A percentile compares a stretch with the other conserved stretches of the same genome.
phyloP scores from a whole-genome alignment of 2,797 vertebrate species.

The Gephyroberyx darwinii region DNA sequence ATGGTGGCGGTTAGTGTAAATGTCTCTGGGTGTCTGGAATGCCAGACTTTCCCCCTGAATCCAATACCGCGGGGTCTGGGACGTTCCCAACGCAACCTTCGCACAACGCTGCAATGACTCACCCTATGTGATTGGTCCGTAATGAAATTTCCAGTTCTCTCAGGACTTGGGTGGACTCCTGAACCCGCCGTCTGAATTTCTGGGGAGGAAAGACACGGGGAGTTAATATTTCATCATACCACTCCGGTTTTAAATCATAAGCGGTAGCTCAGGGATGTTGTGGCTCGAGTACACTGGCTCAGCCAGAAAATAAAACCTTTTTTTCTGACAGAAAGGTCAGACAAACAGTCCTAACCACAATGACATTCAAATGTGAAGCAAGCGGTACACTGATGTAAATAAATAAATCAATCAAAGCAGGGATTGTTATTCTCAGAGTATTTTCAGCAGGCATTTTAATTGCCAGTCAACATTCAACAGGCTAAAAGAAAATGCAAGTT shows the following conservation, averaged over 20 bases:
- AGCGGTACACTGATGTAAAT: constrained; percentile 5
- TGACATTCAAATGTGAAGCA: constrained; percentile 48
- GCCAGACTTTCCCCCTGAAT: constrained; percentile 65
- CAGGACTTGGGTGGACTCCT: constrained; percentile 98
- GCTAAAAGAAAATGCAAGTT: constrained; percentile 39
- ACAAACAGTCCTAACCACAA: constrained; percentile 25
- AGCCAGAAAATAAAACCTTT: not conserved
- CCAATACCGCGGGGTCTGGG: constrained; percentile 47
- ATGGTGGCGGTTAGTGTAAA: constrained; percentile 51
- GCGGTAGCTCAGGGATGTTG: constrained; percentile 47
- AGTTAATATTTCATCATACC: constrained; percentile 66
- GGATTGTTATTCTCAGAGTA: constrained; percentile 21
- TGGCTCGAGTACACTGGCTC: constrained; percentile 9
- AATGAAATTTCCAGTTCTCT: constrained; percentile 99
- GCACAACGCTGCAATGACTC: constrained; percentile 73
- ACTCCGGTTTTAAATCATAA: constrained; percentile 52
- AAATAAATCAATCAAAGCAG: constrained; percentile 18
- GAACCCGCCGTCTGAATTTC: constrained; percentile 98
- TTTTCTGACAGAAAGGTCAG: constrained; percentile 49
- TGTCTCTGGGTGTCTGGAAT: constrained; percentile 71
- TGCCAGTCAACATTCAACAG: constrained; percentile 55
- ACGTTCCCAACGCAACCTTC: constrained; percentile 34
- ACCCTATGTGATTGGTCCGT: constrained; percentile 99
- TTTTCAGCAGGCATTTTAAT: constrained; percentile 37
- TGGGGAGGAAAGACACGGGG: constrained; percentile 65